Conservation (phyloP, 2,113 vertebrate genomes). For the Poeciliopsis prolifica region DNA sequence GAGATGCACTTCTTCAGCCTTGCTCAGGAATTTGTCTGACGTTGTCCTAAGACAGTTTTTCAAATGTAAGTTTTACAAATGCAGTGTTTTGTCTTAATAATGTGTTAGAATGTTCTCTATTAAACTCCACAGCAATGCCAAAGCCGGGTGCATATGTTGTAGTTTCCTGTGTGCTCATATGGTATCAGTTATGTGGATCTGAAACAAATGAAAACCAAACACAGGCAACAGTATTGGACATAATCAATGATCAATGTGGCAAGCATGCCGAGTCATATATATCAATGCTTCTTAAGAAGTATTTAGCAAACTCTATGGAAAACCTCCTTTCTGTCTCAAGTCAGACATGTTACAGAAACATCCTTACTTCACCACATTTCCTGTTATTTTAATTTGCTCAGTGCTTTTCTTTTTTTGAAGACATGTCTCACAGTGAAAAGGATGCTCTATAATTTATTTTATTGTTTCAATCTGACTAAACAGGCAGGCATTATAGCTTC, state of each 20-base stretch:
- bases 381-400: neutral
- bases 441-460: neutral
- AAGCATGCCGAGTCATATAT: slow-evolving; percentile 16
- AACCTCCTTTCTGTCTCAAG: slow-evolving; percentile 4
- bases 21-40: neutral
- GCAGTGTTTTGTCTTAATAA: neutral
- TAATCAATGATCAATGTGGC: slow-evolving; percentile 21
- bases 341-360: slow-evolving; percentile 1
- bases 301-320: slow-evolving; percentile 23
- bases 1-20: slow-evolving; percentile 1
- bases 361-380: neutral
- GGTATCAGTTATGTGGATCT: slow-evolving; percentile 5
- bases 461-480: neutral
- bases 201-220: slow-evolving; percentile 27
- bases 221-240: slow-evolving; percentile 18
- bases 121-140: neutral
- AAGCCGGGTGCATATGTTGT: neutral
- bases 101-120: neutral
- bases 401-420: neutral
- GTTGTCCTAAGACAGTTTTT: slow-evolving; percentile 1
- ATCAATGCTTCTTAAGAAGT: slow-evolving; percentile 18
- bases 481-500: neutral
- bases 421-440: no score
- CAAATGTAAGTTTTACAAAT: neutral
- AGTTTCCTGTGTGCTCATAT: slow-evolving; percentile 6